phyloP scores from a whole-genome alignment of 2,113 vertebrate genomes.

The Scomber scombrus region DNA sequence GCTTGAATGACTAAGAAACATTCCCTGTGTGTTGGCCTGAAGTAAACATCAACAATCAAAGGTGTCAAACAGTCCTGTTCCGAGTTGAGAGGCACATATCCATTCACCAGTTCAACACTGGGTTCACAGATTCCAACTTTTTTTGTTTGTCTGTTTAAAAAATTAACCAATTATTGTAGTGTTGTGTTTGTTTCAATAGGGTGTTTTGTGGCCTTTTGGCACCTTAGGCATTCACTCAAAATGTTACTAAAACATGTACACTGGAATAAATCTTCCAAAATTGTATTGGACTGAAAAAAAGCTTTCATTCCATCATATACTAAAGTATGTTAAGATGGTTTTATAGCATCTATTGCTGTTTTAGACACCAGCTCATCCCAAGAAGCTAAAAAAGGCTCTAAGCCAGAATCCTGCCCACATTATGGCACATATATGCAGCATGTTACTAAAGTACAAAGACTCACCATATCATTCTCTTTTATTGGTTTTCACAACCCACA shows the following conservation, averaged over 20 bases:
- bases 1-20: constrained; percentile 36
- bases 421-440: neutral
- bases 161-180: too few species aligned
- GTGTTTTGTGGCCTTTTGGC: neutral
- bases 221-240: neutral
- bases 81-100: constrained; percentile 10
- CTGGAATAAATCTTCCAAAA: constrained; percentile 17
- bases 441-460: neutral
- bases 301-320: neutral
- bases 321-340: constrained; percentile 20
- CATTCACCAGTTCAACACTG: neutral
- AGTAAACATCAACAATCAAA: constrained; percentile 36
- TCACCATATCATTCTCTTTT: neutral
- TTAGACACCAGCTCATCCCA: neutral
- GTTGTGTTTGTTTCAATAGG: too few species aligned
- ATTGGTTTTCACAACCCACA: too few species aligned
- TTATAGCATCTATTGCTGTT: neutral
- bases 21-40: neutral
- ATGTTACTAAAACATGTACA: neutral
- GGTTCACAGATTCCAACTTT: neutral
- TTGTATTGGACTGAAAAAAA: neutral
- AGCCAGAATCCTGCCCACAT: constrained; percentile 4
- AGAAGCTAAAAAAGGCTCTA: neutral
- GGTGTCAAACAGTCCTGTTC: constrained; percentile 9
- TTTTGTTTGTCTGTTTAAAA: neutral